These are phyloP conservation scores for Silvanus unidentatus DNA, from an alignment of 2,888 invertebrate species.

Conservation along the genomic window DNA sequence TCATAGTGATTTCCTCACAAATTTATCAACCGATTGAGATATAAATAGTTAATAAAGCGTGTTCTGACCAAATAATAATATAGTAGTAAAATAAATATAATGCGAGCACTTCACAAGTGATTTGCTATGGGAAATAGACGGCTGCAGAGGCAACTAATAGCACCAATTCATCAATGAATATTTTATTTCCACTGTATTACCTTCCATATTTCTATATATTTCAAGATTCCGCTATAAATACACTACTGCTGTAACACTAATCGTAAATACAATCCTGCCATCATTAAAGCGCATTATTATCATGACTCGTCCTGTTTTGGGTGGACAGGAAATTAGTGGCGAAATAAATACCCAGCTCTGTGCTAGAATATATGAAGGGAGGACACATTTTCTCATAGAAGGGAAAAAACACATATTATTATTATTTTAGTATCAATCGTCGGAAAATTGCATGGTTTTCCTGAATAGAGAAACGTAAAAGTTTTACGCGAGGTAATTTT, in stretches of 20 bases:
- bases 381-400: constrained; percentile 1
- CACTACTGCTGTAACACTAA: no score
- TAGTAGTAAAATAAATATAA: constrained; percentile 37
- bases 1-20: no score
- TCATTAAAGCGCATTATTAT: no score
- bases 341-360: no score
- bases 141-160: constrained; percentile 28
- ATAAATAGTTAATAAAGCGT: constrained; percentile 14
- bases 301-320: no score
- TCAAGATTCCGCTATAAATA: constrained; percentile 1
- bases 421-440: constrained; percentile 37
- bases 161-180: constrained; percentile 33
- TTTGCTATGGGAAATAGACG: constrained; percentile 38
- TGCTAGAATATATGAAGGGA: not conserved
- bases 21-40: not conserved
- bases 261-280: no score
- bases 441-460: constrained; percentile 26
- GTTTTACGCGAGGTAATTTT: constrained; percentile 42
- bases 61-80: constrained; percentile 35
- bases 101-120: constrained; percentile 36
- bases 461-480: constrained; percentile 36
- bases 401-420: constrained; percentile 8
- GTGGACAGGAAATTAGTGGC: no score
- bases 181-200: constrained; percentile 22
- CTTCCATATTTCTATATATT: not conserved